phyloP scores from a whole-genome alignment of 1,140 invertebrate genomes.

The Daktulosphaira vitifoliae region DNA sequence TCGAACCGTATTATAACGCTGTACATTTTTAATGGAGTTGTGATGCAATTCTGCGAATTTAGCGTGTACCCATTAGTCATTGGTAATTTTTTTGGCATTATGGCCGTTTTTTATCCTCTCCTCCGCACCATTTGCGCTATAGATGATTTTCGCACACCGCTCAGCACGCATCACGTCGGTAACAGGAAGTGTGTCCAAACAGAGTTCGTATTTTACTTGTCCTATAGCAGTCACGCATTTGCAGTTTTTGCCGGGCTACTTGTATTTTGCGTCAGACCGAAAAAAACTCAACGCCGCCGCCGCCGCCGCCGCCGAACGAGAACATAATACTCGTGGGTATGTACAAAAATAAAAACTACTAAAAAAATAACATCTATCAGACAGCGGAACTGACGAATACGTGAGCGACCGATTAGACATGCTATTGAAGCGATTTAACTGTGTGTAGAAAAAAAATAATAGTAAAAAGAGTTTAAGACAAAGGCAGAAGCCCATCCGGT shows the following conservation, averaged over 20 bases:
- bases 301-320: no score
- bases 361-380: background rate
- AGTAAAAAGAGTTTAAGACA: slow-evolving; percentile 31
- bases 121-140: background rate
- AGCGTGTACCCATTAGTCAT: slow-evolving; percentile 1
- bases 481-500: slow-evolving; percentile 12
- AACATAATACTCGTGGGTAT: slow-evolving; percentile 30
- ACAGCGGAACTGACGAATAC: slow-evolving; percentile 15
- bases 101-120: slow-evolving; percentile 13
- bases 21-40: no score
- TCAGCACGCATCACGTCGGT: background rate
- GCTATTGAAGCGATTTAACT: slow-evolving; percentile 33
- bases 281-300: slow-evolving; percentile 7
- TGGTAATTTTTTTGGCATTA: background rate
- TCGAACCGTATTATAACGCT: no score
- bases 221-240: slow-evolving; percentile 25
- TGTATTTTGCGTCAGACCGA: slow-evolving; percentile 13
- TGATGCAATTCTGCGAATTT: slow-evolving; percentile 4
- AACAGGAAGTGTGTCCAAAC: slow-evolving; percentile 33
- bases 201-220: no score
- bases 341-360: slow-evolving; percentile 7
- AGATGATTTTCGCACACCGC: background rate
- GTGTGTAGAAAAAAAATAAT: slow-evolving; percentile 1
- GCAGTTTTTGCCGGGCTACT: background rate
- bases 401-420: slow-evolving; percentile 33